Evolutionary conservation across 2,113 vertebrate species (phyloP).

Genomic region (Amia ocellicauda): DNA sequence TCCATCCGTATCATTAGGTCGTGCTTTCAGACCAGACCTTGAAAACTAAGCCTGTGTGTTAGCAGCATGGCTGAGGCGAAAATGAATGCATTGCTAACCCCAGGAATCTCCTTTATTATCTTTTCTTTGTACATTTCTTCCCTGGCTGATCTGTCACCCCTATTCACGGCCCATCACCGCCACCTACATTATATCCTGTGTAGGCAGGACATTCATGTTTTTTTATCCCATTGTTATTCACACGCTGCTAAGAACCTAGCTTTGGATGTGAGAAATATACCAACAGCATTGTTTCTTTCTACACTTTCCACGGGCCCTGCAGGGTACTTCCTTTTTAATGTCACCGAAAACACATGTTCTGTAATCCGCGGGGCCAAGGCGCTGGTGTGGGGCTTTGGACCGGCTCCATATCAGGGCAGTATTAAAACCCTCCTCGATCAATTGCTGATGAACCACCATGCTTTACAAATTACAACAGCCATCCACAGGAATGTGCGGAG

Average conservation of each 20-base stretch:
- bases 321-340: conserved; percentile 78
- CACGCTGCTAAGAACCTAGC: conserved; percentile 65
- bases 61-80: conserved; percentile 37
- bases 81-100: conserved; percentile 78
- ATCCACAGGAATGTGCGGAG: too few relatives aligned
- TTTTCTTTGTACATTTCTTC: conserved; percentile 66
- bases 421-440: conserved; percentile 73
- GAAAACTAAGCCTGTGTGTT: conserved; percentile 12
- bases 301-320: conserved; percentile 71
- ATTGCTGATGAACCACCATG: conserved; percentile 76
- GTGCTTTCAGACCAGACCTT: conserved; percentile 11
- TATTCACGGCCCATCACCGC: conserved; percentile 73
- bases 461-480: too few relatives aligned
- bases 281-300: conserved; percentile 63
- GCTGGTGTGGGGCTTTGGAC: conserved; percentile 53
- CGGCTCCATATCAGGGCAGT: conserved; percentile 42
- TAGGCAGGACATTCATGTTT: conserved; percentile 77
- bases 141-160: conserved; percentile 64
- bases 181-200: conserved; percentile 77
- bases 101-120: conserved; percentile 77
- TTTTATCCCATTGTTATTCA: conserved; percentile 75
- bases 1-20: conserved; percentile 5
- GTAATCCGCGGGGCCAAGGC: conserved; percentile 69
- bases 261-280: conserved; percentile 72
- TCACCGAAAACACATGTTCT: conserved; percentile 75